Evolutionary conservation across 2,797 vertebrate species (phyloP).

Genomic region (Triplophysa bombifrons): DNA sequence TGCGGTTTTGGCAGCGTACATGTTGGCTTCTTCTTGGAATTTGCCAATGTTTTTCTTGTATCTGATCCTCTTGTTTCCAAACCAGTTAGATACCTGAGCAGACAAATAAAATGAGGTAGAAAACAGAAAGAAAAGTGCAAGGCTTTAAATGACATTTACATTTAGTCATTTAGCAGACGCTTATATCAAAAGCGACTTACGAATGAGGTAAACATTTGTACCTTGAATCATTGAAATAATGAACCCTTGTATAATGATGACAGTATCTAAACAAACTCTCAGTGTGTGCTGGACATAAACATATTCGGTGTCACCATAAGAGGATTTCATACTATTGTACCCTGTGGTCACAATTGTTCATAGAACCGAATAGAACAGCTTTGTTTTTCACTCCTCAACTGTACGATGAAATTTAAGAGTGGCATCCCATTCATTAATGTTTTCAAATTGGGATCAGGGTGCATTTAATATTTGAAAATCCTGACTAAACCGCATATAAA

Average conservation of each 20-base stretch:
- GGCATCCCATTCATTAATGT: not conserved
- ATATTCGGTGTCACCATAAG: too few species aligned
- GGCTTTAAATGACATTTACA: not conserved
- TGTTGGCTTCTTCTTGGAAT: slow-evolving; percentile 94
- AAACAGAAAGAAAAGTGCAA: not conserved
- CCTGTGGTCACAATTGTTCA: not conserved
- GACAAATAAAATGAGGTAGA: not conserved
- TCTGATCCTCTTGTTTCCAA: slow-evolving; percentile 93
- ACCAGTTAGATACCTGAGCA: slow-evolving; percentile 91
- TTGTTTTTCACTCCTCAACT: too few species aligned
- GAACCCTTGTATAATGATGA: not conserved
- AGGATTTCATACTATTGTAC: not conserved
- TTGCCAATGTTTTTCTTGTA: slow-evolving; percentile 97
- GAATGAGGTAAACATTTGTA: not conserved
- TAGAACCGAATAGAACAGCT: too few species aligned
- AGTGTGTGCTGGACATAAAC: not conserved
- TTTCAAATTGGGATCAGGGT: not conserved
- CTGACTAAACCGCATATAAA: not conserved
- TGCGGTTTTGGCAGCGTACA: slow-evolving; percentile 93
- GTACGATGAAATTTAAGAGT: too few species aligned
- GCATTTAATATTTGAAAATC: too few species aligned
- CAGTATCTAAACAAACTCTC: not conserved
- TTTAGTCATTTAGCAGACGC: too few species aligned
- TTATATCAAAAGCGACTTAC: too few species aligned
- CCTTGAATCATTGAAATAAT: too few species aligned